These are phyloP conservation scores for Polydesmus complanatus DNA, from an alignment of 2,888 invertebrate genomes.

Conservation along the genomic window DNA sequence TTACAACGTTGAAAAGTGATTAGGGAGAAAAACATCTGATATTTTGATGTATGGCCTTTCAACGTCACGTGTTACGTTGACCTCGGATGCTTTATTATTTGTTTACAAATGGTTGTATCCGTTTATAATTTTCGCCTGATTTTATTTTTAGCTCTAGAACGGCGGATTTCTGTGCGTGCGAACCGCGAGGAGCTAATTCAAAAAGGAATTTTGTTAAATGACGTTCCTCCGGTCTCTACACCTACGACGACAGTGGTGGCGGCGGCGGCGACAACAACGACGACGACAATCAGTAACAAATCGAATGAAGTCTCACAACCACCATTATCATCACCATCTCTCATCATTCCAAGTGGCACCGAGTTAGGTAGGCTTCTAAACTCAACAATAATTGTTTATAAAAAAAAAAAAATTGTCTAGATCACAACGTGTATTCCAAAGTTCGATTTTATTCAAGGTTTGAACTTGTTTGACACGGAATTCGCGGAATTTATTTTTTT, in stretches of 20 bases:
- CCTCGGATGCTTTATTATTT: not conserved
- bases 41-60: not conserved
- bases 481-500: too few species aligned
- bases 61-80: not conserved
- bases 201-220: constrained; percentile 85
- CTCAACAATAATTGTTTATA: too few species aligned
- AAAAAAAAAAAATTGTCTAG: too few species aligned
- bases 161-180: constrained; percentile 95
- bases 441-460: too few species aligned
- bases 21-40: not conserved
- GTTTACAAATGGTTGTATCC: constrained; percentile 6
- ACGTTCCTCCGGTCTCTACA: constrained; percentile 41
- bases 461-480: too few species aligned
- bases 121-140: constrained; percentile 14
- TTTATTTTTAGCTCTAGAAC: constrained; percentile 69
- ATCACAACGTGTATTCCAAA: too few species aligned
- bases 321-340: not conserved
- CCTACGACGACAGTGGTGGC: constrained; percentile 13
- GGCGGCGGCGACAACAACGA: not conserved
- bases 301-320: too few species aligned
- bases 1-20: too few species aligned
- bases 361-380: not conserved
- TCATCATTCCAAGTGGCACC: not conserved
- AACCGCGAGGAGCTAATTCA: constrained; percentile 93
- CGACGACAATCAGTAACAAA: too few species aligned